These are phyloP conservation scores for Colletes latitarsis DNA, from an alignment of 1,140 invertebrate species.

Conservation along the genomic window DNA sequence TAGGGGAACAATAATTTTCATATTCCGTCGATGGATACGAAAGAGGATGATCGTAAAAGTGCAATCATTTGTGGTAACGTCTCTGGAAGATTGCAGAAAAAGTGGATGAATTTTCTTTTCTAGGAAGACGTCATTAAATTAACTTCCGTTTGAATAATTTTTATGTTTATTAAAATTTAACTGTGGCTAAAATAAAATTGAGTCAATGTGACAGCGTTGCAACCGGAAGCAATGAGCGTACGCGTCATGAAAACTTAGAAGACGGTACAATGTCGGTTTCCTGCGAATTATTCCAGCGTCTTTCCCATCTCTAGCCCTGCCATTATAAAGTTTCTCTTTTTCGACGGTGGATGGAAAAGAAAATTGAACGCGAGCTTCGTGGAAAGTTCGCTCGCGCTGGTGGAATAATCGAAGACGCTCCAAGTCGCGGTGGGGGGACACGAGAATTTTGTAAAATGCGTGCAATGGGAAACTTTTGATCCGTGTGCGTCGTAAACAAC, in stretches of 20 bases:
- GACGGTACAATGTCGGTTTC: constrained; percentile 45
- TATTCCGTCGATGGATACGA: background rate
- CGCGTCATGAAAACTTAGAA: constrained; percentile 36
- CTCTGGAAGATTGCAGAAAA: too few relatives aligned
- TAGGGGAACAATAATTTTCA: background rate
- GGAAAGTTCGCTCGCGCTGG: constrained; percentile 12
- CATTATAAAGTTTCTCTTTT: constrained; percentile 50
- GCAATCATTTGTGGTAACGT: too few relatives aligned
- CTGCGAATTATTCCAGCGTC: constrained; percentile 50
- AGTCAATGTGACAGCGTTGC: too few relatives aligned
- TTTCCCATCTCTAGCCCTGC: background rate
- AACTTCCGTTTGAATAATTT: too few relatives aligned
- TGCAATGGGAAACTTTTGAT: too few relatives aligned
- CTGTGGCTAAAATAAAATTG: too few relatives aligned
- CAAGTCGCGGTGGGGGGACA: background rate
- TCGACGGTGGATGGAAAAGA: background rate
- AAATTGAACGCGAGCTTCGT: constrained; percentile 19
- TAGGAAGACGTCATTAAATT: too few relatives aligned
- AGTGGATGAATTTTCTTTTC: too few relatives aligned
- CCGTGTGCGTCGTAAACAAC: background rate
- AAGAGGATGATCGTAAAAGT: too few relatives aligned
- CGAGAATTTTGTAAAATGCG: constrained; percentile 31
- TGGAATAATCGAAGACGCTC: constrained; percentile 33
- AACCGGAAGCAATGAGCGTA: background rate
- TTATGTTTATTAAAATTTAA: too few relatives aligned